Conservation (phyloP, 2,888 invertebrate species). For the Aphelenchoides bicaudatus region DNA sequence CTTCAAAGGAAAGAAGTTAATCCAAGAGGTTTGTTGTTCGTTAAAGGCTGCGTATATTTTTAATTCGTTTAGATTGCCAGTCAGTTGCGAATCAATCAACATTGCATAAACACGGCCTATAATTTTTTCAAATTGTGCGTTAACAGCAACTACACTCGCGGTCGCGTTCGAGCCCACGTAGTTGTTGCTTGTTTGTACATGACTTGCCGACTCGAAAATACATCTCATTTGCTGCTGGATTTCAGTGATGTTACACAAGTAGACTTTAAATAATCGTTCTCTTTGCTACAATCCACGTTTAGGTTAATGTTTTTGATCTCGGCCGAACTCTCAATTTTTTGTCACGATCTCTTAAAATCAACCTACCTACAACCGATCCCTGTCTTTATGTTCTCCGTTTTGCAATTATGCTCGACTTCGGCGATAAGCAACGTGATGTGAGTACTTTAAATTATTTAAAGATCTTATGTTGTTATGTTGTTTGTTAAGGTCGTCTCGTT, state of each 20-base stretch:
- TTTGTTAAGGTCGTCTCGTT: slow-evolving; percentile 75
- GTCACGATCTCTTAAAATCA: slow-evolving; percentile 80
- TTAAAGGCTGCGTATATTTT: slow-evolving; percentile 7
- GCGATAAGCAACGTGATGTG: slow-evolving; percentile 79
- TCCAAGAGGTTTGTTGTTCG: slow-evolving; percentile 48
- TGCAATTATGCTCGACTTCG: slow-evolving; percentile 81
- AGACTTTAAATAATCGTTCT: neutral
- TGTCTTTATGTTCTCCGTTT: slow-evolving; percentile 91
- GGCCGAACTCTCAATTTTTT: slow-evolving; percentile 86
- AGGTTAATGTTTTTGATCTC: slow-evolving; percentile 90
- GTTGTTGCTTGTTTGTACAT: slow-evolving; percentile 96
- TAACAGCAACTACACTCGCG: slow-evolving; percentile 71
- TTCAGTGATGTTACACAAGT: slow-evolving; percentile 79
- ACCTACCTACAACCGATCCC: slow-evolving; percentile 72
- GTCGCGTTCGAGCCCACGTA: slow-evolving; percentile 82
- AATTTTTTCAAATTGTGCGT: slow-evolving; percentile 77
- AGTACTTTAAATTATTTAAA: slow-evolving; percentile 16
- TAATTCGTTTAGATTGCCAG: slow-evolving; percentile 67
- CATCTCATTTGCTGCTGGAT: slow-evolving; percentile 89
- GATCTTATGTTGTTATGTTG: slow-evolving; percentile 15
- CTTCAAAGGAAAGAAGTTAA: slow-evolving; percentile 69
- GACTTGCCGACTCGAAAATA: slow-evolving; percentile 88
- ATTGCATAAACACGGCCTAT: slow-evolving; percentile 86
- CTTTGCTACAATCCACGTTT: slow-evolving; percentile 57
- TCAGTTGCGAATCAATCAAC: slow-evolving; percentile 80